Conservation (phyloP, 1,140 invertebrate genomes). For the Melitaea cinxia region DNA sequence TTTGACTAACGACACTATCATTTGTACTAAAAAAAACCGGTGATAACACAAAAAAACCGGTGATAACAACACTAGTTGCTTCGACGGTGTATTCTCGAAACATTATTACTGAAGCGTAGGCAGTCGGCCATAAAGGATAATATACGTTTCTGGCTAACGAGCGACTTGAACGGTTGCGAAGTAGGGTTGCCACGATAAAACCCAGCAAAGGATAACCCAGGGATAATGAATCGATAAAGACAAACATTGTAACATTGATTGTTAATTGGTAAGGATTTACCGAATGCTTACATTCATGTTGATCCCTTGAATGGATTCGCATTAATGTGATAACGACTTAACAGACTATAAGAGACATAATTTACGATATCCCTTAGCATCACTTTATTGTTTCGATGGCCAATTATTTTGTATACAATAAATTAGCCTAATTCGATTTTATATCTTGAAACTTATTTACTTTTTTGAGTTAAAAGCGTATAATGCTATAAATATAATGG, state of each 20-base stretch:
- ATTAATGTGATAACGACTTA: background rate
- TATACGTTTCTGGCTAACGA: slow-evolving; percentile 58
- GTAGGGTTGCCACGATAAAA: slow-evolving; percentile 44
- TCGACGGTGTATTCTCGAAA: slow-evolving; percentile 48
- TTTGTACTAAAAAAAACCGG: slow-evolving; percentile 35
- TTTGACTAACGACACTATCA: slow-evolving; percentile 21
- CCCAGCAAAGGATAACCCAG: slow-evolving; percentile 35
- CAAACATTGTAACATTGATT: slow-evolving; percentile 48
- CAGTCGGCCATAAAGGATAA: slow-evolving; percentile 53
- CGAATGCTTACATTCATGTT: slow-evolving; percentile 10
- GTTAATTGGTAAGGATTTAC: slow-evolving; percentile 46
- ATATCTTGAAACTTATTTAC: no score
- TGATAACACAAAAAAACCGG: slow-evolving; percentile 44
- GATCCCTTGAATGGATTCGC: background rate
- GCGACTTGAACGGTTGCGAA: slow-evolving; percentile 45
- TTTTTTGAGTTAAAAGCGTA: no score
- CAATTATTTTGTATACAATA: background rate
- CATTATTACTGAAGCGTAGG: slow-evolving; percentile 50
- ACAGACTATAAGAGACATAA: background rate
- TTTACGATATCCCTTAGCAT: background rate
- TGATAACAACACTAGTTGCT: slow-evolving; percentile 55
- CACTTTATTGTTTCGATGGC: background rate
- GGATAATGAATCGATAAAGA: slow-evolving; percentile 32
- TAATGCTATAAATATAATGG: background rate
- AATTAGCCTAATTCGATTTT: background rate